These are phyloP conservation scores for Hyperoplus immaculatus DNA, from an alignment of 2,797 vertebrate genomes.

Conservation along the genomic window DNA sequence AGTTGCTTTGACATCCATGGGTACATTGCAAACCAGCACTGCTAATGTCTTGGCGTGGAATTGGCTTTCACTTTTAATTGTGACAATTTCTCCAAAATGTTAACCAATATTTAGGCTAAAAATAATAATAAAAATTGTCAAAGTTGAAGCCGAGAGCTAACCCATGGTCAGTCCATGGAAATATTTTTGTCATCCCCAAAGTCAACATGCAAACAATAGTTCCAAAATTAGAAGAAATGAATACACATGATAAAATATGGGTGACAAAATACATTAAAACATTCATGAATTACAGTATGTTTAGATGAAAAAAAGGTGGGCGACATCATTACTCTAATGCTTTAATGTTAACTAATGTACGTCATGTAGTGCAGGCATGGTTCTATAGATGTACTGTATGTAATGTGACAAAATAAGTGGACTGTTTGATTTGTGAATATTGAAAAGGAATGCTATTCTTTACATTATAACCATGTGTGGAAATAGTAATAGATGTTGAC, in stretches of 20 bases:
- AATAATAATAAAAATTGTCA: neutral
- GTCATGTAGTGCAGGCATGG: neutral
- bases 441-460: neutral
- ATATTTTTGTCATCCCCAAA: neutral
- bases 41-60: too few relatives aligned
- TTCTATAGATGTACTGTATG: neutral
- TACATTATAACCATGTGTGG: neutral
- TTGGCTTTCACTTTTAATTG: neutral
- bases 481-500: neutral
- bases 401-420: neutral
- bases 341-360: constrained; percentile 1
- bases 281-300: too few relatives aligned
- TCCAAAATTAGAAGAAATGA: neutral
- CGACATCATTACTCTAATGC: constrained; percentile 5
- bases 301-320: constrained; percentile 17
- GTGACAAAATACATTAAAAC: too few relatives aligned
- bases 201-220: neutral
- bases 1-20: neutral
- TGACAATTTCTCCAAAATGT: neutral
- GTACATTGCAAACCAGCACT: neutral
- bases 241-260: neutral
- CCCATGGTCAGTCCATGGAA: neutral
- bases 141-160: neutral
- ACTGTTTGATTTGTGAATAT: neutral
- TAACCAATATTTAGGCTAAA: neutral